Evolutionary conservation across 2,113 vertebrate genomes (phyloP), one percentile per base, ranked within the genome.

Genomic region (Hymenochirus boettgeri): DNA sequence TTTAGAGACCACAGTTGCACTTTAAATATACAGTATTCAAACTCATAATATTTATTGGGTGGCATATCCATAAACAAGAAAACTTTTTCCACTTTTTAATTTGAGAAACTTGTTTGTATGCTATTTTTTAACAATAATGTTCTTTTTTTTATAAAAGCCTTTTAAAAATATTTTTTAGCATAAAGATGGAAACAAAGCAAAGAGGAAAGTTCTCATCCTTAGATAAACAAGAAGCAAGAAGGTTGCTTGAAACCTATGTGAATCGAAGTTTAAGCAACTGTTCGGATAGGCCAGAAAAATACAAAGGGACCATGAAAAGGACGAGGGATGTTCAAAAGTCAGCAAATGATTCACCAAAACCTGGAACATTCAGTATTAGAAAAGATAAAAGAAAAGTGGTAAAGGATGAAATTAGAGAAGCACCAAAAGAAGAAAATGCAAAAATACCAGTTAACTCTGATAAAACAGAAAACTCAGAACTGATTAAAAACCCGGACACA

Each of bases 221-320:
- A 73, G 86, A 84, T 52, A 76, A 72, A 47, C 19, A 63, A 1
- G 81, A 65, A 10, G 46, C 82, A 50, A 72, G 72, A 54, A 89
- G 83, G 2, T 79, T 91, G 56, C 75, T 92, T 26, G 92, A 92
- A 76, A 81, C 85, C 0, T 82, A 87, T 0, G 80, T 91, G 25
- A 83, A 78, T 50, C 80, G 83, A 64, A 84, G 85, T 2, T 65
- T 90, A 60, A 95, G 91, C 69, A 72, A 87, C 50, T 79, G 82
- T 0, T 85, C 90, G 0, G 48, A 56, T 42, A 42, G 15, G 17
- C 6, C 39, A 7, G 17, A 4, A 42, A 10, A 10, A 6, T 42
- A 42, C 17, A 42, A 42, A n/a, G 17, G 17, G n/a, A 42, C 39
- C 7, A 15, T n/a, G 12, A 72, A 73, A 29, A 73, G 48, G 26